Base-by-base conservation (phyloP, 1,140 invertebrate genomes). In the Drosophila pseudoobscura region DNA sequence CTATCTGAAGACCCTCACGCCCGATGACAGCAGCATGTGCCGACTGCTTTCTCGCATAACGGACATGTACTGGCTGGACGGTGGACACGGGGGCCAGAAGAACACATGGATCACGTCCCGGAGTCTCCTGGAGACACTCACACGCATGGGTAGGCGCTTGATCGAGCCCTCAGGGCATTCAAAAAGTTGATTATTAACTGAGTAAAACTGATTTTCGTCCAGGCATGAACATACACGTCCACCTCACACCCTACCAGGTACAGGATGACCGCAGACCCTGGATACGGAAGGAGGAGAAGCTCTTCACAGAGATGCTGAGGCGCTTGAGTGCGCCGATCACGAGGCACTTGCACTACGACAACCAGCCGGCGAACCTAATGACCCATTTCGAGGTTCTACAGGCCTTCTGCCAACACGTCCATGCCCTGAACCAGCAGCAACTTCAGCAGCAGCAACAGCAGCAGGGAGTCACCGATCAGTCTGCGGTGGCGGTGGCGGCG, bases 31-130 rank as follows among this genome's bases (percentile, higher is more conserved):
- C 63, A 92, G 93, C 41, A 93, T 94, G 90, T 93, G 93, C 72
- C 92, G 92, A 47, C 92, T 96, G 56, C 93, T 96, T 2, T 92
- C 91, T 17, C 92, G 93, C 47, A 95, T 96, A 35, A 93, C 93
- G 61, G 93, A 94, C 63, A 96, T 98, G 93, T 96, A 95, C 92
- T 98, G 96, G 96, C 90, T 98, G 66, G 97, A 98, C 92, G 96
- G 96, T 22, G 97, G 97, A 0, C 97, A 98, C 92, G 94, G 94
- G 43, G 97, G 96, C 51, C 94, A 94, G 7, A 95, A 95, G 89
- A 95, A 97, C 90, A 96, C 96, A 6, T 98, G 97, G 96, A 95
- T 98, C 57, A 97, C 95, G 9, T 94, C 96, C 3, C 90, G 93
- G 71, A 92, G 93, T 56, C 91, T 97, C 6, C 92, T 98, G 9